Percentiles rank a stretch among this genome's conserved stretches.
Evolutionary conservation across 37 sponge, comb jelly and placozoan species (phyloP).

Genomic region (Mnemiopsis leidyi): DNA sequence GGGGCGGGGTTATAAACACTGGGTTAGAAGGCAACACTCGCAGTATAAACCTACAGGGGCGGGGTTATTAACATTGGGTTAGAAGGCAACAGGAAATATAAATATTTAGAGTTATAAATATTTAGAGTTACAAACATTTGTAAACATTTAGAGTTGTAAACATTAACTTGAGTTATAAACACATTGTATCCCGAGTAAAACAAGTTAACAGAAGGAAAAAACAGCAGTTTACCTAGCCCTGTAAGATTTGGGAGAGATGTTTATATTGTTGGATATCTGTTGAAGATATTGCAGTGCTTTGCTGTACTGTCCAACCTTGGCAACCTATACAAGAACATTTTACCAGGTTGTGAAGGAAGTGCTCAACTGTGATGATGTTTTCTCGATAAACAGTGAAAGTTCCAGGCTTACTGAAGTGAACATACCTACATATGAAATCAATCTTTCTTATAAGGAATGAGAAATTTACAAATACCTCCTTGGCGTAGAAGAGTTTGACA

Average conservation of each 20-base stretch:
- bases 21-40: neutral
- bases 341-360: too few relatives aligned
- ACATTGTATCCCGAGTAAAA: neutral
- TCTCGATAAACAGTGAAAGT: too few relatives aligned
- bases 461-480: too few relatives aligned
- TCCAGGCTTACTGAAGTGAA: too few relatives aligned
- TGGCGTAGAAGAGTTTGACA: constrained; percentile 53
- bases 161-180: neutral
- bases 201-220: too few relatives aligned
- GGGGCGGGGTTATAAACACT: neutral
- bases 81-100: neutral
- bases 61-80: neutral
- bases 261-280: neutral
- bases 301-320: constrained; percentile 52
- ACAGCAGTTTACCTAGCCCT: constrained; percentile 57
- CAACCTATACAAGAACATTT: neutral
- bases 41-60: constrained; percentile 12
- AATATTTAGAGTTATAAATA: too few relatives aligned
- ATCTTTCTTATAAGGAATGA: too few relatives aligned
- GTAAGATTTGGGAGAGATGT: constrained; percentile 6
- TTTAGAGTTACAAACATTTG: neutral
- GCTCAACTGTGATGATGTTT: too few relatives aligned
- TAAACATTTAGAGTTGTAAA: neutral
- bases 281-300: constrained; percentile 32
- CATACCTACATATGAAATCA: too few relatives aligned